phyloP scores from a whole-genome alignment of 2,888 invertebrate genomes.

The Drosophila mimica region DNA sequence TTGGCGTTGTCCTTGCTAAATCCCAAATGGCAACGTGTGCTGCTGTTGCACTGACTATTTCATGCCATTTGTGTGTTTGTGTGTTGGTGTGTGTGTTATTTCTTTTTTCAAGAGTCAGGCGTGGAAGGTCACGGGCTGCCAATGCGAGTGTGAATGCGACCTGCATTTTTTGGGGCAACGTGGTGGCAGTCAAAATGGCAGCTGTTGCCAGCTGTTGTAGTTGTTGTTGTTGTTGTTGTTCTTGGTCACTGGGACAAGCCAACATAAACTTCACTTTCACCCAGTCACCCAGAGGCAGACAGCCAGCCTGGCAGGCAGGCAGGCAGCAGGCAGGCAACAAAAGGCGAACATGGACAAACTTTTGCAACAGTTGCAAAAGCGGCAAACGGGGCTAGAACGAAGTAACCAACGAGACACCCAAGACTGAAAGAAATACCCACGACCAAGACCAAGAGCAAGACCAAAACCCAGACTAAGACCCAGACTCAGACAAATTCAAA shows the following conservation, averaged over 20 bases:
- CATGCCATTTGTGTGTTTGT: background rate
- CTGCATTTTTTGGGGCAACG: conserved; percentile 53
- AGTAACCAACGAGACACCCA: conserved; percentile 24
- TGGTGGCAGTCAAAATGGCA: conserved; percentile 12
- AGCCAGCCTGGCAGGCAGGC: conserved; percentile 30
- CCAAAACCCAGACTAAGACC: conserved; percentile 12
- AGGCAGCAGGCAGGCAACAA: conserved; percentile 10
- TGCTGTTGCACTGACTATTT: conserved; percentile 24
- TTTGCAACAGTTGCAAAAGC: conserved; percentile 11
- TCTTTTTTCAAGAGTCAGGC: conserved; percentile 3
- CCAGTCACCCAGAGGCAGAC: conserved; percentile 22
- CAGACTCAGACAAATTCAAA: conserved; percentile 33
- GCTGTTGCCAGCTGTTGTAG: conserved; percentile 34
- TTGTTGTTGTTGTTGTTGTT: conserved; percentile 54
- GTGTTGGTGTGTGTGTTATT: background rate
- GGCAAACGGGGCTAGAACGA: conserved; percentile 8
- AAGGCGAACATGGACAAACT: conserved; percentile 10
- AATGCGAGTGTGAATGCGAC: conserved; percentile 58
- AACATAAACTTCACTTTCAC: conserved; percentile 66
- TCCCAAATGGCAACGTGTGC: conserved; percentile 33
- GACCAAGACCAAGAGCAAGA: conserved; percentile 16
- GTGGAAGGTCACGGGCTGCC: conserved; percentile 59
- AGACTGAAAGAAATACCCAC: conserved; percentile 22
- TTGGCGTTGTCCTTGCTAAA: conserved; percentile 58
- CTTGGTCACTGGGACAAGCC: conserved; percentile 70